Evolutionary conservation across 2,888 invertebrate genomes (phyloP).

Genomic region (Lasius platythorax): DNA sequence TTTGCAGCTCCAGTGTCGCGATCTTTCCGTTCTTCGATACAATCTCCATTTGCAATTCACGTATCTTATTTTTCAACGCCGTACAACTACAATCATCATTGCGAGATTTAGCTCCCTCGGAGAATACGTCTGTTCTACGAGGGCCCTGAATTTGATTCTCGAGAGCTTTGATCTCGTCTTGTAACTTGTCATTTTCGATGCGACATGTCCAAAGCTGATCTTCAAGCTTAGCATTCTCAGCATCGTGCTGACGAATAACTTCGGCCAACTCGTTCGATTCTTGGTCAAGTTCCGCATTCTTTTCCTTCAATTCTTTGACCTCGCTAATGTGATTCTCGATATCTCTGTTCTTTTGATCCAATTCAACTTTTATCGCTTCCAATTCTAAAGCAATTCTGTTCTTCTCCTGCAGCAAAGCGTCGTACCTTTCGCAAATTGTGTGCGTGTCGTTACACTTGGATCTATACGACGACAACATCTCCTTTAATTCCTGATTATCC

Average conservation of each 20-base stretch:
- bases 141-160: conserved; percentile 76
- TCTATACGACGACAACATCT: conserved; percentile 63
- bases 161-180: conserved; percentile 79
- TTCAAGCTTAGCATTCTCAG: conserved; percentile 67
- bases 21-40: conserved; percentile 80
- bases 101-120: conserved; percentile 59
- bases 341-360: conserved; percentile 83
- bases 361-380: conserved; percentile 84
- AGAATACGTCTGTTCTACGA: background rate
- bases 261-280: conserved; percentile 85
- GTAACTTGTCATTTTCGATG: conserved; percentile 41
- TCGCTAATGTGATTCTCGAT: conserved; percentile 86
- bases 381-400: conserved; percentile 84
- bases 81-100: conserved; percentile 58
- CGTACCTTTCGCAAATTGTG: conserved; percentile 73
- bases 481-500: conserved; percentile 76
- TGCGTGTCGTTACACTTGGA: conserved; percentile 56
- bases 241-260: conserved; percentile 59
- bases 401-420: conserved; percentile 75
- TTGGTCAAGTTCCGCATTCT: conserved; percentile 86
- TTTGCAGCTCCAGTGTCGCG: conserved; percentile 79
- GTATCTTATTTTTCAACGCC: conserved; percentile 73
- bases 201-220: conserved; percentile 55
- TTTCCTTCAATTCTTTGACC: conserved; percentile 82
- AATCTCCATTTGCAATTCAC: conserved; percentile 78